A percentile compares a stretch with the other conserved stretches of the same genome.
phyloP scores from a whole-genome alignment of 2,113 vertebrate genomes.

The Mesocricetus auratus region DNA sequence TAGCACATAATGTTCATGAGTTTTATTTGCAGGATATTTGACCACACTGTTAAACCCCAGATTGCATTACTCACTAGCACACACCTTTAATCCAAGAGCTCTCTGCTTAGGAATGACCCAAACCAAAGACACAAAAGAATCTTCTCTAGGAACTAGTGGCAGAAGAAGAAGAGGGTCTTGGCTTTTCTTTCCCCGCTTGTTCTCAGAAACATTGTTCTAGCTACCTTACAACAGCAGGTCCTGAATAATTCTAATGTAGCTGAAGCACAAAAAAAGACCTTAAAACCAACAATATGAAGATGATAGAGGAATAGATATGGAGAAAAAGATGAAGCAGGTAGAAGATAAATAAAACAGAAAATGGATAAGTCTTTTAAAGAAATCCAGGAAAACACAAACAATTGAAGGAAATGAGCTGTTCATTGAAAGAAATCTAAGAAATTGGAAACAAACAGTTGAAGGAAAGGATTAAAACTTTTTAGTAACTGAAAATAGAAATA shows the following conservation, averaged over 20 bases:
- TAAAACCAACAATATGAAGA: too few relatives aligned
- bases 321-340: too few relatives aligned
- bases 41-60: neutral
- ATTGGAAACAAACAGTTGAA: too few relatives aligned
- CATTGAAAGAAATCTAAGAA: too few relatives aligned
- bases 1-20: neutral
- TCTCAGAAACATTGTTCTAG: neutral
- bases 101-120: neutral
- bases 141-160: neutral
- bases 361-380: too few relatives aligned
- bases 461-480: too few relatives aligned
- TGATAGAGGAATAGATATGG: too few relatives aligned
- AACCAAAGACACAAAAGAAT: neutral
- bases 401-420: too few relatives aligned
- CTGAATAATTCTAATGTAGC: neutral
- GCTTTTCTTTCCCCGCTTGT: neutral
- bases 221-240: neutral
- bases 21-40: neutral
- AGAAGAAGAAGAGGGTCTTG: neutral
- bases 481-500: too few relatives aligned
- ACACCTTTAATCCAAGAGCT: neutral
- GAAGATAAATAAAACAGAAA: too few relatives aligned
- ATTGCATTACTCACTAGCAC: neutral
- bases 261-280: too few relatives aligned
- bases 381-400: too few relatives aligned